These are phyloP conservation scores for Semaprochilodus insignis DNA, from an alignment of 2,797 vertebrate genomes.

Conservation along the genomic window DNA sequence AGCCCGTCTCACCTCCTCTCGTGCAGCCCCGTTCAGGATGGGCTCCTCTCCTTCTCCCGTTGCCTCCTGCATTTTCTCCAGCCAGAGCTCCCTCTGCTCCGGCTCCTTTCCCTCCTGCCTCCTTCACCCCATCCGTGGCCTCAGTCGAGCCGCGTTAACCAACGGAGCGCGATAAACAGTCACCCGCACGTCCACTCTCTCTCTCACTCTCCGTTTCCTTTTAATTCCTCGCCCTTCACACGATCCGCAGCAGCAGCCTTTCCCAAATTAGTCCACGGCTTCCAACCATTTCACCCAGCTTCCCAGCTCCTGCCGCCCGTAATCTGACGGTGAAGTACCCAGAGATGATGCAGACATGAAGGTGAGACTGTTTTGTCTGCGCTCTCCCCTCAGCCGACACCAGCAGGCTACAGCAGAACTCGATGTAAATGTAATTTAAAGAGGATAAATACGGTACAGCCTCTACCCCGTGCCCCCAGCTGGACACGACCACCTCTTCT, in stretches of 20 bases:
- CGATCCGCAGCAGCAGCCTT: constrained; percentile 8
- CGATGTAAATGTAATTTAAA: background rate
- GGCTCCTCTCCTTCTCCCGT: constrained; percentile 81
- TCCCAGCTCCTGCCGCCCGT: constrained; percentile 8
- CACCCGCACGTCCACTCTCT: constrained; percentile 34
- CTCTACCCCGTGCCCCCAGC: background rate
- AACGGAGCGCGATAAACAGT: constrained; percentile 73
- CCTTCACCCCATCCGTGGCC: constrained; percentile 84
- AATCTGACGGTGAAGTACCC: background rate
- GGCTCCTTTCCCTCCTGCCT: constrained; percentile 73
- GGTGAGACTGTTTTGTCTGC: constrained; percentile 43
- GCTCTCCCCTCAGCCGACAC: background rate
- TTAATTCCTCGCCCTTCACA: constrained; percentile 24
- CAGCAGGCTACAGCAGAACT: background rate
- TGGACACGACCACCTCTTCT: background rate
- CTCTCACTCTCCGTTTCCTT: background rate
- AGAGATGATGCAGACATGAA: constrained; percentile 9
- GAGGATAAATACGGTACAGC: background rate
- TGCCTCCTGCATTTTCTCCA: constrained; percentile 80
- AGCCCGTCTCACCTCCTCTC: constrained; percentile 78
- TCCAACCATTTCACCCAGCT: constrained; percentile 27
- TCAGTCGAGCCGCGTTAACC: constrained; percentile 74
- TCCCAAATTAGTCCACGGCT: constrained; percentile 15
- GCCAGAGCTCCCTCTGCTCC: constrained; percentile 64
- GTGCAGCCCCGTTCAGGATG: constrained; percentile 78